Evolutionary conservation across 2,113 vertebrate genomes (phyloP), one percentile per base, ranked within the genome.

Genomic region (Dascyllus trimaculatus): DNA sequence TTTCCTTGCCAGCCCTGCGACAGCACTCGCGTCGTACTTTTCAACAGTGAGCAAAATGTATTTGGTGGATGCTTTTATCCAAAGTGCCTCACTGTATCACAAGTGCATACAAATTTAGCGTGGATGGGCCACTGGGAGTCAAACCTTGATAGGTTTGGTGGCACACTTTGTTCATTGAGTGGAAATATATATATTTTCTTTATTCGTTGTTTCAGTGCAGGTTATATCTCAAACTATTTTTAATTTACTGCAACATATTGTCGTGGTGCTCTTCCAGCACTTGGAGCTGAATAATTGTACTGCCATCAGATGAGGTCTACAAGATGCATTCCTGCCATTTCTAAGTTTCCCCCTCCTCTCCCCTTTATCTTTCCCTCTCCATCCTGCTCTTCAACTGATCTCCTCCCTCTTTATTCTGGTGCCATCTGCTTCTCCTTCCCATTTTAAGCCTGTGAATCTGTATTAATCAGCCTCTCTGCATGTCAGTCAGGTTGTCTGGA

Each of bases 41-140:
- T 78, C 52, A 71, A 26, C 35, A 46, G 10, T 14, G 61, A 84
- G 46, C 62, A 45, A 74, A 85, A 85, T 73, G 65, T 82, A 70
- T 90, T 82, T 73, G 74, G 52, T 65, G 51, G 73, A 86, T 61
- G 86, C 85, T 89, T 91, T 90, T 88, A 90, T 84, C 75, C 80
- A 71, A 72, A 90, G 64, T 81, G 81, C 75, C 59, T 77, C 21
- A 21, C 61, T 38, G 75, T 65, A 72, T 71, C 64, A 67, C 2
- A 21, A 59, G 67, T 52, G 69, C 65, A 81, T 64, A 67, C 63
- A 80, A 40, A 84, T 82, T 82, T 74, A 86, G 56, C 3, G 0
- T 13, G 17, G 29, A 48, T 26, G 68, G 22, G 51, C 83, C 61
- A 32, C 1, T 68, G 75, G 80, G 85, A 84, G 61, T 60, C 32